These are phyloP conservation scores for Pedetes capensis DNA, from an alignment of 2,113 vertebrate genomes.

Conservation along the genomic window DNA sequence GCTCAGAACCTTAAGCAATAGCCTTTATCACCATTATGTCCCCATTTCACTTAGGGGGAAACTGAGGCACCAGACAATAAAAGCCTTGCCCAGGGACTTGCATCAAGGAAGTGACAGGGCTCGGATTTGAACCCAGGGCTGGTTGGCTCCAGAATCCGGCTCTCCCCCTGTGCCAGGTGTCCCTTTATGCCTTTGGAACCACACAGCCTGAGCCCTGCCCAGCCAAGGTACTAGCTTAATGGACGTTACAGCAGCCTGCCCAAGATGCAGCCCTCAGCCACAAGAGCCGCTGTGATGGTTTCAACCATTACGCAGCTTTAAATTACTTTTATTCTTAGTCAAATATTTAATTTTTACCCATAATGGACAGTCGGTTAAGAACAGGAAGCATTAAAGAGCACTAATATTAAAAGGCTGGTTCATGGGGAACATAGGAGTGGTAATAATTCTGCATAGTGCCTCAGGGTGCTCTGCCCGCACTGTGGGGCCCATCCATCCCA, in stretches of 20 bases:
- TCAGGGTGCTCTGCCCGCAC: neutral
- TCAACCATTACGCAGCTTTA: constrained; percentile 15
- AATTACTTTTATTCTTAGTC: constrained; percentile 63
- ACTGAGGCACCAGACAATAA: neutral
- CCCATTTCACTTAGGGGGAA: neutral
- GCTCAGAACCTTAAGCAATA: neutral
- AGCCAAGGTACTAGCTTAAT: rapidly evolving
- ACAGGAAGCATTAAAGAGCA: constrained; percentile 43
- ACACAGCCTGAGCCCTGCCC: rapidly evolving
- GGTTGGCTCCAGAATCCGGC: neutral
- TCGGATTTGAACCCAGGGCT: neutral
- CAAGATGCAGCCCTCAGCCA: neutral
- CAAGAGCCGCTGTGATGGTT: neutral
- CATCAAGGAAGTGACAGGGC: neutral
- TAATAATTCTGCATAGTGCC: neutral
- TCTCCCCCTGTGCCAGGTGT: neutral
- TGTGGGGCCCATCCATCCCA: rapidly evolving
- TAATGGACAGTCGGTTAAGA: constrained; percentile 45
- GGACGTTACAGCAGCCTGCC: neutral
- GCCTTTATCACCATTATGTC: neutral
- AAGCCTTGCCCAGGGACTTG: no score
- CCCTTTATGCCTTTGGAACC: neutral
- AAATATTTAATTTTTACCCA: constrained; percentile 61
- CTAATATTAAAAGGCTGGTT: constrained; percentile 23
- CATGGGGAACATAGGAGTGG: neutral